Percentiles rank a stretch among this genome's conserved stretches.
Conservation (phyloP, 2,888 invertebrate genomes). For the Teleiodes luculella region DNA sequence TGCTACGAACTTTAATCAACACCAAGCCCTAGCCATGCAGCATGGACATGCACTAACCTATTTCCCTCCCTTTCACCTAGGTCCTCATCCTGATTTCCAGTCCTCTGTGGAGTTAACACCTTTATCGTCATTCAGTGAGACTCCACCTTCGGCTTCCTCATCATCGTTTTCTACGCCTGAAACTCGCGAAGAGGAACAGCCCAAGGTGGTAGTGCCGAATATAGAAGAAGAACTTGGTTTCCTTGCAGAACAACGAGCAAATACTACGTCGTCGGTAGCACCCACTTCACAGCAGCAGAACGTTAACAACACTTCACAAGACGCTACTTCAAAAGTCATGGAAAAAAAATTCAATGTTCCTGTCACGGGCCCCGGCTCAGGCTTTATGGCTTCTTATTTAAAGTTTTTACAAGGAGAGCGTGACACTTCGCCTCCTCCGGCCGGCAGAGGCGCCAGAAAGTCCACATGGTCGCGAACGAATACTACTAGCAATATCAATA, state of each 20-base stretch:
- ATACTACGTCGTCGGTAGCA: conserved; percentile 73
- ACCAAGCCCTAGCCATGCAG: conserved; percentile 82
- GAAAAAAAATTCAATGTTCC: conserved; percentile 81
- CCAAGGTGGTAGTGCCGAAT: conserved; percentile 92
- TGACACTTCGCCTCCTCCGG: conserved; percentile 88
- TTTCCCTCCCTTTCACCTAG: conserved; percentile 86
- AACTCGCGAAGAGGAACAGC: conserved; percentile 83
- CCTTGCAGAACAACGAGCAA: conserved; percentile 81
- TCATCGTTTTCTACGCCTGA: conserved; percentile 77
- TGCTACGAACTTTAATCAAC: conserved; percentile 79
- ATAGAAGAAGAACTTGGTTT: conserved; percentile 93
- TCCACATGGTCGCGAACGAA: conserved; percentile 80
- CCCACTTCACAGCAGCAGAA: conserved; percentile 73
- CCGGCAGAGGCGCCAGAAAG: conserved; percentile 82
- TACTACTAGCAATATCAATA: conserved; percentile 54
- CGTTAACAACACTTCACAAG: conserved; percentile 70
- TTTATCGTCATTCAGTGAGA: conserved; percentile 77
- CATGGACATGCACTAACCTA: conserved; percentile 86
- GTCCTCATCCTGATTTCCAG: conserved; percentile 83
- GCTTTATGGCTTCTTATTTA: conserved; percentile 92
- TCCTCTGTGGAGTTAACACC: conserved; percentile 82
- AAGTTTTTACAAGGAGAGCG: conserved; percentile 91
- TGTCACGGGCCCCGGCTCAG: conserved; percentile 81
- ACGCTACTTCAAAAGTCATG: conserved; percentile 71
- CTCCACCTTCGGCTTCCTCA: conserved; percentile 78